phyloP scores from a whole-genome alignment of 1,140 invertebrate genomes.

The Eurosta solidaginis region DNA sequence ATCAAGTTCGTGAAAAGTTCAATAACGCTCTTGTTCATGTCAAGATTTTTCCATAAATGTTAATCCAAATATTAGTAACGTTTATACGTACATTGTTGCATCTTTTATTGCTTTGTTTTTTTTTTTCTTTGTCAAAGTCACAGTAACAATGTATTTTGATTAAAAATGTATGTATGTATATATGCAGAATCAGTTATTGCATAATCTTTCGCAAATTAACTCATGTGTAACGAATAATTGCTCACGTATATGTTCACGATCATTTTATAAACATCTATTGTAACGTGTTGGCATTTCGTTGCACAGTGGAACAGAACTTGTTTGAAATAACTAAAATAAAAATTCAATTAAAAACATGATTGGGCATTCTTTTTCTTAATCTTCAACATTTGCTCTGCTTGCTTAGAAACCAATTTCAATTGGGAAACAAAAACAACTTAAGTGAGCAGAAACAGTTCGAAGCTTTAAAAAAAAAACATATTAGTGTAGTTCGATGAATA shows the following conservation, averaged over 20 bases:
- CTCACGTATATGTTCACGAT: constrained; percentile 5
- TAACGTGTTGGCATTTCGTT: not conserved
- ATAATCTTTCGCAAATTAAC: constrained; percentile 18
- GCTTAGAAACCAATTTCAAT: too few species aligned
- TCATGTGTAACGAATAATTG: constrained; percentile 1
- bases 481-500: too few species aligned
- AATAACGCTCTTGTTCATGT: not conserved
- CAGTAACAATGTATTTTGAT: not conserved
- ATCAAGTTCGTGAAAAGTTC: not conserved
- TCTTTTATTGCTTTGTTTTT: not conserved
- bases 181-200: not conserved
- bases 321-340: too few species aligned
- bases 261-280: not conserved
- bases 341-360: too few species aligned
- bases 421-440: too few species aligned
- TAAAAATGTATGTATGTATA: not conserved
- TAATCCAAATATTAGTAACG: too few species aligned
- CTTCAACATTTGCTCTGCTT: too few species aligned
- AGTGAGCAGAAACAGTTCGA: too few species aligned
- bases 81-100: too few species aligned
- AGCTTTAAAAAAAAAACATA: too few species aligned
- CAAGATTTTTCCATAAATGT: not conserved
- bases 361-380: too few species aligned
- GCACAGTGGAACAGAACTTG: not conserved
- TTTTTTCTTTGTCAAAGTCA: not conserved